Conservation (phyloP, 2,888 invertebrate species). For the Cheilosia impressa region DNA sequence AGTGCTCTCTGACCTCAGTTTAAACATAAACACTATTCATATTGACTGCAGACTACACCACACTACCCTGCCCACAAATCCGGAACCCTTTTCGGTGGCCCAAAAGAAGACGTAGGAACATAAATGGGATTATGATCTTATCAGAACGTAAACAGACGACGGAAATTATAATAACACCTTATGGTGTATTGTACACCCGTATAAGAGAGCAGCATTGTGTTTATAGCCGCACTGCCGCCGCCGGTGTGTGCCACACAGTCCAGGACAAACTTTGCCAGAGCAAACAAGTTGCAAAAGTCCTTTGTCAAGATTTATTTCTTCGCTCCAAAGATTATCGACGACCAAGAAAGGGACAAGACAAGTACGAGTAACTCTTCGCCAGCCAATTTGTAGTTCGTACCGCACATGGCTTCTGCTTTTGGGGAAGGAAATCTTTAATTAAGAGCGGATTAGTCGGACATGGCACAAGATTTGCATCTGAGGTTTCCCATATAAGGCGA, state of each 20-base stretch:
- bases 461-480: constrained; percentile 81
- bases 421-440: constrained; percentile 81
- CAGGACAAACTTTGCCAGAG: constrained; percentile 78
- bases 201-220: constrained; percentile 68
- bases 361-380: constrained; percentile 63
- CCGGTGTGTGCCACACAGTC: constrained; percentile 41
- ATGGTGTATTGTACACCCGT: constrained; percentile 75
- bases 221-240: constrained; percentile 72
- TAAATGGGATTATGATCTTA: constrained; percentile 84
- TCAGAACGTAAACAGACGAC: constrained; percentile 80
- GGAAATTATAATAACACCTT: constrained; percentile 82
- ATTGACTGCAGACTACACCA: constrained; percentile 76
- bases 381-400: constrained; percentile 74
- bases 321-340: constrained; percentile 73
- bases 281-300: constrained; percentile 81
- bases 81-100: constrained; percentile 66
- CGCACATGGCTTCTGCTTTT: constrained; percentile 63
- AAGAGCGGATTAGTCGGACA: constrained; percentile 83
- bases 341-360: constrained; percentile 75
- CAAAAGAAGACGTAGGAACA: constrained; percentile 79
- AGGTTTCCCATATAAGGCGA: constrained; percentile 79
- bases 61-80: constrained; percentile 49
- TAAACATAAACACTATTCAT: constrained; percentile 82
- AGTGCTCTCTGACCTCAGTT: constrained; percentile 84
- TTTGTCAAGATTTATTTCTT: constrained; percentile 83